These are phyloP conservation scores for Phylloscopus trochilus DNA, from an alignment of 2,113 vertebrate genomes.

Conservation along the genomic window DNA sequence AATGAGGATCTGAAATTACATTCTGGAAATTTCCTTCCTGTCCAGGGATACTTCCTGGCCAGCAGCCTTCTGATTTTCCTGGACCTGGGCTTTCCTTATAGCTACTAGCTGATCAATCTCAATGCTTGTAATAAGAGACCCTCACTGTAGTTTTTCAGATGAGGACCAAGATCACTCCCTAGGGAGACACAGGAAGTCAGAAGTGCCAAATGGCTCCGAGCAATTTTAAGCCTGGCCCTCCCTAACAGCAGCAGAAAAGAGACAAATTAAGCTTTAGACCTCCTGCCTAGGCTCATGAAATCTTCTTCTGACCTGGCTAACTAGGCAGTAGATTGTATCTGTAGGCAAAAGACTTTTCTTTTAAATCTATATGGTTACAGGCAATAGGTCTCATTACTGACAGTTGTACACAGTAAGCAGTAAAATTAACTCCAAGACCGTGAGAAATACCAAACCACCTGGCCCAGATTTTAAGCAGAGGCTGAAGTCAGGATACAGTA, in stretches of 20 bases:
- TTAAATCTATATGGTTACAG: not conserved
- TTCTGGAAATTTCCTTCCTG: not conserved
- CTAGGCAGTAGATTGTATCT: not conserved
- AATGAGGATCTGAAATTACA: not conserved
- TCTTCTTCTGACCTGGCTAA: not conserved
- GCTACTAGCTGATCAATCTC: not conserved
- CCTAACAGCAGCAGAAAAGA: not conserved
- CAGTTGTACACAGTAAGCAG: not conserved
- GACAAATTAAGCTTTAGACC: not conserved
- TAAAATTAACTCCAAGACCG: not conserved
- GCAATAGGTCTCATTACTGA: not conserved
- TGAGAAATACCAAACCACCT: not conserved
- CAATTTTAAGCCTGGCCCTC: not conserved
- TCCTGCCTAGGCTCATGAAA: not conserved
- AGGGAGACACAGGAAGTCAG: not conserved
- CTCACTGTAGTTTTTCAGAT: not conserved
- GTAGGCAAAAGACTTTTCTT: not conserved
- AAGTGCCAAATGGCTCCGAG: not conserved
- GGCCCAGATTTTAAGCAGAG: not conserved
- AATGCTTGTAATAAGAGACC: not conserved
- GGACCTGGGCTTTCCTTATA: not conserved
- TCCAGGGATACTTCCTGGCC: constrained; percentile 6
- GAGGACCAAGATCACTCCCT: not conserved
- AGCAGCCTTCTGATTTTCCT: not conserved
- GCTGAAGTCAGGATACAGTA: not conserved